A percentile compares a stretch with the other conserved stretches of the same genome.
Conservation (phyloP, 2,113 vertebrate species). For the Capra hircus region DNA sequence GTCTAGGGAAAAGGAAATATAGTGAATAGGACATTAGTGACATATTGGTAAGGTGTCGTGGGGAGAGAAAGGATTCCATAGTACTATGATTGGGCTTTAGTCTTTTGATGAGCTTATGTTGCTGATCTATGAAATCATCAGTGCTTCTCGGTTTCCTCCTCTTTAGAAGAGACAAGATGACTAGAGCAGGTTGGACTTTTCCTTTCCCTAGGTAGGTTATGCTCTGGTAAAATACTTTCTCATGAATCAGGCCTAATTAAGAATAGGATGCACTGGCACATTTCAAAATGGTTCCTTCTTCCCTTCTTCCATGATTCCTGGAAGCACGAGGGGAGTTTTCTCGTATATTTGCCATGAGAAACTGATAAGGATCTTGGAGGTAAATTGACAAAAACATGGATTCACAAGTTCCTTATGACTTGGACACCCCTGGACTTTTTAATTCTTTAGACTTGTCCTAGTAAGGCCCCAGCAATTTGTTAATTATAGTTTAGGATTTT, state of each 20-base stretch:
- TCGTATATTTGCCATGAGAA: not conserved
- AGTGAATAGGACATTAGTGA: not conserved
- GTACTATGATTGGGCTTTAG: not conserved
- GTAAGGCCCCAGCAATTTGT: not conserved
- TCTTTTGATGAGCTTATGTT: not conserved
- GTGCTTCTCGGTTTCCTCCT: not conserved
- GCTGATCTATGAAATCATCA: not conserved
- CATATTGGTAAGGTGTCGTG: not conserved
- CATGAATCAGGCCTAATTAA: not conserved
- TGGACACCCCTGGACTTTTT: not conserved
- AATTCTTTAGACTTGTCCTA: not conserved
- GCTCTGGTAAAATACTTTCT: not conserved
- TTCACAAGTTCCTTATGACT: not conserved
- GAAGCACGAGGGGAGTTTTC: not conserved
- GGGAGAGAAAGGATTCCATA: not conserved
- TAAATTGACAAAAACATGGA: not conserved
- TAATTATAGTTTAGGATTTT: not conserved
- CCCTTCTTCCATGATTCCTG: not conserved
- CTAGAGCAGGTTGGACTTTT: not conserved
- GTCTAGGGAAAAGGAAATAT: not conserved
- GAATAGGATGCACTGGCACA: not conserved
- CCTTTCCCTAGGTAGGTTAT: not conserved
- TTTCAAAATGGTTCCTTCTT: not conserved
- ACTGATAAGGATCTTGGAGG: not conserved
- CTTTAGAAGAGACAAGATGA: not conserved